phyloP scores from a whole-genome alignment of 1,140 invertebrate genomes.

The Chelonus insularis region DNA sequence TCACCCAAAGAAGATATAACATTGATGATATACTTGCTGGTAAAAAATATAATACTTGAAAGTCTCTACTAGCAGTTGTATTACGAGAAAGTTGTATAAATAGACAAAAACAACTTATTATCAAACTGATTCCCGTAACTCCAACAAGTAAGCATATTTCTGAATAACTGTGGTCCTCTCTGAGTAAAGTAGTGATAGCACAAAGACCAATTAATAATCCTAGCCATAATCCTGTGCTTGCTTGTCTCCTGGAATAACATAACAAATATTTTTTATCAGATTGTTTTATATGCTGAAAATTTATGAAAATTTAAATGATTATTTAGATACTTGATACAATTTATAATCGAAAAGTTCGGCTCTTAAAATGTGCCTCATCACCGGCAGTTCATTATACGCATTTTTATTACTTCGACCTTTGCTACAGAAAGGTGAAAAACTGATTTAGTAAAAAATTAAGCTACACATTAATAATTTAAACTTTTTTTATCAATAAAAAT shows the following conservation, averaged over 20 bases:
- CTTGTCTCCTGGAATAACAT: constrained; percentile 53
- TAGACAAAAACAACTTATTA: constrained; percentile 50
- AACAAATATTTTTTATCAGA: neutral
- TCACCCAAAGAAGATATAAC: constrained; percentile 49
- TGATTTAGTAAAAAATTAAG: too few species aligned
- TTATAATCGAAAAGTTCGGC: too few species aligned
- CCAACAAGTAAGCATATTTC: constrained; percentile 53
- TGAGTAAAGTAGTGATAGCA: constrained; percentile 50
- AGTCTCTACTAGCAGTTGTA: constrained; percentile 50
- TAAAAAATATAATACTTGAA: constrained; percentile 56
- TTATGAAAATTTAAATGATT: too few species aligned
- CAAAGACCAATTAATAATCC: constrained; percentile 59
- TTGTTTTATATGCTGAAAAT: too few species aligned
- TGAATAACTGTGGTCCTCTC: constrained; percentile 51
- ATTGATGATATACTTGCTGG: constrained; percentile 51
- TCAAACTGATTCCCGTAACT: constrained; percentile 48
- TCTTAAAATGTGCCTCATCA: too few species aligned
- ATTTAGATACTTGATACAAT: too few species aligned
- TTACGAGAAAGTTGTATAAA: constrained; percentile 47
- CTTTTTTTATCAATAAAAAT: too few species aligned
- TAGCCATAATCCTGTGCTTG: constrained; percentile 62
- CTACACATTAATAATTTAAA: too few species aligned
- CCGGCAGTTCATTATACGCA: too few species aligned
- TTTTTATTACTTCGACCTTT: too few species aligned
- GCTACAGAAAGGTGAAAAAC: too few species aligned